A percentile compares a stretch with the other conserved stretches of the same genome.
Conservation (phyloP, 92 coral and sea anemone species). For the Parazoanthus darwini region DNA sequence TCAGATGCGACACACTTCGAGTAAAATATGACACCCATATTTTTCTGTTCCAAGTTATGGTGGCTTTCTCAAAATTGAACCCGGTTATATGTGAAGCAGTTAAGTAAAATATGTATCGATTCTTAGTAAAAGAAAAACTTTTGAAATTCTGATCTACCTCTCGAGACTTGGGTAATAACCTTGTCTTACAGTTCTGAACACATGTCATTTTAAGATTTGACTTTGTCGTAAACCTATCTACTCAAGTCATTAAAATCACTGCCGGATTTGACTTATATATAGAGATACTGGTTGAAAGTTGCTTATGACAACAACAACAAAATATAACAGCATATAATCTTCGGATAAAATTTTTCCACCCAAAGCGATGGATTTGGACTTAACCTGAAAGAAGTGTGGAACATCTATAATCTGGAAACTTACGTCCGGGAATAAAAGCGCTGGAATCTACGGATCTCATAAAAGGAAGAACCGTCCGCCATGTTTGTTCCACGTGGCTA, state of each 20-base stretch:
- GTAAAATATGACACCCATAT: neutral
- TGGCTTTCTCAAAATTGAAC: neutral
- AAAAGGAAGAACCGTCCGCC: neutral
- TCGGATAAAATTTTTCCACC: neutral
- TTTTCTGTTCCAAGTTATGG: neutral
- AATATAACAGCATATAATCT: neutral
- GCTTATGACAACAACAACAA: no score
- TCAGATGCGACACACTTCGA: neutral
- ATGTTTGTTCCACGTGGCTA: slow-evolving; percentile 39
- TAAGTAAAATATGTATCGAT: no score
- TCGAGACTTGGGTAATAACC: neutral
- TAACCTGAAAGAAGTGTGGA: neutral
- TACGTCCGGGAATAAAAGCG: neutral
- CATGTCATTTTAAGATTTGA: neutral
- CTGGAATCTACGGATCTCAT: neutral
- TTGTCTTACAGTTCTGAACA: neutral
- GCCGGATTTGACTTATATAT: neutral
- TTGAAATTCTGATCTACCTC: neutral
- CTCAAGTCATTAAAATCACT: neutral
- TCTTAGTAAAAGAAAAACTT: no score
- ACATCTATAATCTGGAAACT: no score
- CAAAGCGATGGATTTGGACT: neutral
- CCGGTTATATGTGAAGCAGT: neutral
- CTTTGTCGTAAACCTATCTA: neutral
- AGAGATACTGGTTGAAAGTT: neutral